Evolutionary conservation across 2,113 vertebrate species (phyloP), one percentile per base, ranked within the genome.

Genomic region (Collichthys lucidus): DNA sequence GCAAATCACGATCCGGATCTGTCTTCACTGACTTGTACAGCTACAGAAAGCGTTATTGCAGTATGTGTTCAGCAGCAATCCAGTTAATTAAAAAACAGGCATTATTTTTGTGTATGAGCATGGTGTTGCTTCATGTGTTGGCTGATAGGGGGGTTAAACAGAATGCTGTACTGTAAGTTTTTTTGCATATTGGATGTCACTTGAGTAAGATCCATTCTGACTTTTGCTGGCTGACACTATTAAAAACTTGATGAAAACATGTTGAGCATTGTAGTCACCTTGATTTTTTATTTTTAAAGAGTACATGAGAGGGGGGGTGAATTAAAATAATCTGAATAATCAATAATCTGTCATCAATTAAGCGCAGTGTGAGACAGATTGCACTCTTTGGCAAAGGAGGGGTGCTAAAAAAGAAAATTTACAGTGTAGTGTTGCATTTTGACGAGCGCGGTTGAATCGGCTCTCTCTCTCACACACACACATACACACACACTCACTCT

Each of bases 141-240:
- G 83, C 83, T 80, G 82, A 78, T 64, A 10, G 71, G 60, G 67
- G 62, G 65, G 26, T 26, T 49, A 80, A 67, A 74, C 82, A 69
- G 62, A 86, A 89, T 79, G 87, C 88, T 91, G 82, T 80, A 81
- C 75, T 85, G 77, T 50, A 74, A 60, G 55, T 26, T 79, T 80
- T 14, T 89, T 77, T 85, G 85, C 80, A 87, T 78, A 83, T 40
- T 82, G 82, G 86, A 91, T 89, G 88, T 90, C 85, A 85, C 74
- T 79, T 74, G 86, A 90, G 67, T 82, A 79, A 87, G 79, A 78
- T 82, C 71, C 82, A 77, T 85, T 83, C 82, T 80, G 67, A 86
- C 86, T 93, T 92, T 80, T 86, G 83, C 90, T 92, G 91, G 88
- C 91, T 94, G 89, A 91, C 89, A 91, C 89, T 88, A 94, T 94